A percentile compares a stretch with the other conserved stretches of the same genome.
Conservation (phyloP, 2,888 invertebrate species). For the Sinohyriopsis cumingii region DNA sequence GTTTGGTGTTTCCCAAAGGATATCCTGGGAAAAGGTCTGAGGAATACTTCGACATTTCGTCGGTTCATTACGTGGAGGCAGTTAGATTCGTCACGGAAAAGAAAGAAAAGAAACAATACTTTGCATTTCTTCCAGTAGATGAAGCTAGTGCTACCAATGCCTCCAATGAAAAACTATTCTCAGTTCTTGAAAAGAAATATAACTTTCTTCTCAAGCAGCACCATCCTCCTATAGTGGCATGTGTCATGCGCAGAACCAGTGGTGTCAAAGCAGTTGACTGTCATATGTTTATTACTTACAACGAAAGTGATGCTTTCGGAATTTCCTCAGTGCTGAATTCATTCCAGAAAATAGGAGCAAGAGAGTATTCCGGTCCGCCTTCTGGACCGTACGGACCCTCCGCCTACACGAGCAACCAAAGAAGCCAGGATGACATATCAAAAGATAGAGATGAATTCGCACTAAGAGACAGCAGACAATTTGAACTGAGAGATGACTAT, state of each 20-base stretch:
- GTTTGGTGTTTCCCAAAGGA: conserved; percentile 93
- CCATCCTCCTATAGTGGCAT: conserved; percentile 97
- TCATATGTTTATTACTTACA: conserved; percentile 91
- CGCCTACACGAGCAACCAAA: conserved; percentile 23
- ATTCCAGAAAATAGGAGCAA: conserved; percentile 1
- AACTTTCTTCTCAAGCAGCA: conserved; percentile 92
- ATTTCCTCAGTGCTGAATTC: conserved; percentile 22
- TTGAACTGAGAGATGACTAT: conserved; percentile 47
- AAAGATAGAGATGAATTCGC: conserved; percentile 21
- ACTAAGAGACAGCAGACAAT: conserved; percentile 23
- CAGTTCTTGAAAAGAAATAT: conserved; percentile 96
- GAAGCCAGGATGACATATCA: conserved; percentile 12
- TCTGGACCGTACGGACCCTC: conserved; percentile 16
- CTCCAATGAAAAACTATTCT: conserved; percentile 76
- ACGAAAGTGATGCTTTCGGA: conserved; percentile 45
- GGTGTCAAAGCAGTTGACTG: conserved; percentile 99
- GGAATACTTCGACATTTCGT: conserved; percentile 75
- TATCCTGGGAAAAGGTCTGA: conserved; percentile 93
- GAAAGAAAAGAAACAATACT: conserved; percentile 72
- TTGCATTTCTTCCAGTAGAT: conserved; percentile 80
- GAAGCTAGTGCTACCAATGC: conserved; percentile 50
- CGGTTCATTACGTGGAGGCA: conserved; percentile 73
- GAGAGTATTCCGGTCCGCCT: conserved; percentile 11
- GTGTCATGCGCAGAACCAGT: conserved; percentile 93
- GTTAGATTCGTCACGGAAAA: conserved; percentile 61